Evolutionary conservation across 2,888 invertebrate species (phyloP).

Genomic region (Opisthograptis luteolata): DNA sequence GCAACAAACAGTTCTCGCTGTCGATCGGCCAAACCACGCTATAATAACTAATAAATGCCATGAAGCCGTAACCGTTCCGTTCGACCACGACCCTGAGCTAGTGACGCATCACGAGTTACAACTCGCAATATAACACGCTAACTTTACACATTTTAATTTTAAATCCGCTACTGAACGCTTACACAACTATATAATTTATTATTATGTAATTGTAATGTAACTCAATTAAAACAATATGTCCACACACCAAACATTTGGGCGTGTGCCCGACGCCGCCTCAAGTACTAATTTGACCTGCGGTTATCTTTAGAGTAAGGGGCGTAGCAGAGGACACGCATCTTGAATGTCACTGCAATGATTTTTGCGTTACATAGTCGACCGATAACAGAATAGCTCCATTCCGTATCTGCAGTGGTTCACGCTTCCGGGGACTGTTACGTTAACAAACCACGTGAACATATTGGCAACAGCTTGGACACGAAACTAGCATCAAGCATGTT

Average conservation of each 20-base stretch:
- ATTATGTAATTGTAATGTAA: neutral
- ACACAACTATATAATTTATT: no score
- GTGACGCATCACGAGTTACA: slow-evolving; percentile 14
- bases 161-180: neutral
- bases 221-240: neutral
- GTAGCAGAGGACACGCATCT: slow-evolving; percentile 59
- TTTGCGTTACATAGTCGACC: slow-evolving; percentile 40
- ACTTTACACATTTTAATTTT: slow-evolving; percentile 11
- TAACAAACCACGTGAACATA: slow-evolving; percentile 7
- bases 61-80: slow-evolving; percentile 4
- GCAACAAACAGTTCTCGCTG: no score
- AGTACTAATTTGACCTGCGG: slow-evolving; percentile 56
- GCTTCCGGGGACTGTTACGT: neutral
- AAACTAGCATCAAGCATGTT: slow-evolving; percentile 10
- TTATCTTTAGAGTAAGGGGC: slow-evolving; percentile 71
- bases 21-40: no score
- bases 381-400: slow-evolving; percentile 42
- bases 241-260: slow-evolving; percentile 56
- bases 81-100: slow-evolving; percentile 4
- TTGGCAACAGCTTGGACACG: slow-evolving; percentile 25
- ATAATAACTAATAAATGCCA: no score
- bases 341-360: slow-evolving; percentile 63
- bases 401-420: neutral
- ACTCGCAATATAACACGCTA: slow-evolving; percentile 4
- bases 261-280: slow-evolving; percentile 56